A percentile compares a stretch with the other conserved stretches of the same genome.
phyloP scores from a whole-genome alignment of 2,113 vertebrate genomes.

The Pseudolaguvia tuberculata region DNA sequence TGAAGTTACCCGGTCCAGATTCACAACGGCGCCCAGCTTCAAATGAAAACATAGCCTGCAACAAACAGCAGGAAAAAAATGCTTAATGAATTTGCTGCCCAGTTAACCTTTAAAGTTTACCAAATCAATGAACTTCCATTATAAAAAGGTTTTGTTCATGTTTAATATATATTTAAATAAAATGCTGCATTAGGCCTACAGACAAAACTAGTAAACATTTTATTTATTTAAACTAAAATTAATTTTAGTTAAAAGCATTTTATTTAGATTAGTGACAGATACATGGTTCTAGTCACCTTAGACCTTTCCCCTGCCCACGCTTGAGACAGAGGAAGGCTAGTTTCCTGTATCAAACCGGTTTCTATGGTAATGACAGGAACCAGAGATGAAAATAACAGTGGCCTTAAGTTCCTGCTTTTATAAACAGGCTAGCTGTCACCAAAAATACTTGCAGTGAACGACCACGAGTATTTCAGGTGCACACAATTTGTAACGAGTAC shows the following conservation, averaged over 20 bases:
- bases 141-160: too few species aligned
- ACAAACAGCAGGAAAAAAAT: slow-evolving; percentile 2
- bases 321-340: slow-evolving; percentile 46
- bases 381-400: slow-evolving; percentile 48
- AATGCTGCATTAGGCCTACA: background rate
- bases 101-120: background rate
- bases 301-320: slow-evolving; percentile 31
- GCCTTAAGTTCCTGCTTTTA: slow-evolving; percentile 45
- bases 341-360: slow-evolving; percentile 46
- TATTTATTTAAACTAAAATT: background rate
- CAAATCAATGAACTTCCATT: too few species aligned
- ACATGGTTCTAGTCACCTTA: slow-evolving; percentile 30
- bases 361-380: slow-evolving; percentile 47
- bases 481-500: background rate
- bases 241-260: background rate
- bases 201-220: background rate
- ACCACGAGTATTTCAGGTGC: slow-evolving; percentile 14
- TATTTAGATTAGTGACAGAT: slow-evolving; percentile 1
- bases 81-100: background rate
- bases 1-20: slow-evolving; percentile 93
- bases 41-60: slow-evolving; percentile 95
- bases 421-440: slow-evolving; percentile 28
- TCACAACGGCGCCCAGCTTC: slow-evolving; percentile 92
- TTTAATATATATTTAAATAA: background rate
- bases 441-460: slow-evolving; percentile 18